Conservation (phyloP, 1,140 invertebrate genomes). For the Scylla paramamosain region DNA sequence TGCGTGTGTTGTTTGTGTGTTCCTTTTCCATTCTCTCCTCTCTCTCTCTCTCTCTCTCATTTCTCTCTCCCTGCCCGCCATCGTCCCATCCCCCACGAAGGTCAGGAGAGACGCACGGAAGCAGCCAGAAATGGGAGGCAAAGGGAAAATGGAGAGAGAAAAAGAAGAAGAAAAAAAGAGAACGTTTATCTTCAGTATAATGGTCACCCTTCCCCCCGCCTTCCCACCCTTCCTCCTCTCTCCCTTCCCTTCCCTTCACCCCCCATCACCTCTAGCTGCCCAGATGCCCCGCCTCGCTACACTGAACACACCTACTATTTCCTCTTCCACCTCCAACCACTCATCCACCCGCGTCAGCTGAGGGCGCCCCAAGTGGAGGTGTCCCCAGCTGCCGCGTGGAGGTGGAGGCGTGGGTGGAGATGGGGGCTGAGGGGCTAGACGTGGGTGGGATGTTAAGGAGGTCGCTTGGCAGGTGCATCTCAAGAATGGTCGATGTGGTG, state of each 20-base stretch:
- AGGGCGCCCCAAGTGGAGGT: not conserved
- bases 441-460: not conserved
- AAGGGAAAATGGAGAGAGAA: not conserved
- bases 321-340: not conserved
- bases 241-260: not conserved
- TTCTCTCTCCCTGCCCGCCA: too few relatives aligned
- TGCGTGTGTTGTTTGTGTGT: too few relatives aligned
- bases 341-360: not conserved
- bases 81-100: not conserved
- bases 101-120: not conserved
- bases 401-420: not conserved
- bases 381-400: not conserved
- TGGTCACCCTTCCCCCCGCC: not conserved
- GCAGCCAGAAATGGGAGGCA: not conserved
- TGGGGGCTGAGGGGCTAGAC: not conserved
- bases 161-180: not conserved
- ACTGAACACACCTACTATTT: not conserved
- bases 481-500: not conserved
- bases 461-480: not conserved
- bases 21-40: too few relatives aligned
- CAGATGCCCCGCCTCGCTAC: not conserved
- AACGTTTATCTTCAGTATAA: conserved; percentile 15
- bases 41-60: too few relatives aligned
- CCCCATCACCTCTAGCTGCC: not conserved
- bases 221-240: not conserved